Base-by-base conservation (phyloP, 2,888 invertebrate species). In the Caenorhabditis zanzibari region DNA sequence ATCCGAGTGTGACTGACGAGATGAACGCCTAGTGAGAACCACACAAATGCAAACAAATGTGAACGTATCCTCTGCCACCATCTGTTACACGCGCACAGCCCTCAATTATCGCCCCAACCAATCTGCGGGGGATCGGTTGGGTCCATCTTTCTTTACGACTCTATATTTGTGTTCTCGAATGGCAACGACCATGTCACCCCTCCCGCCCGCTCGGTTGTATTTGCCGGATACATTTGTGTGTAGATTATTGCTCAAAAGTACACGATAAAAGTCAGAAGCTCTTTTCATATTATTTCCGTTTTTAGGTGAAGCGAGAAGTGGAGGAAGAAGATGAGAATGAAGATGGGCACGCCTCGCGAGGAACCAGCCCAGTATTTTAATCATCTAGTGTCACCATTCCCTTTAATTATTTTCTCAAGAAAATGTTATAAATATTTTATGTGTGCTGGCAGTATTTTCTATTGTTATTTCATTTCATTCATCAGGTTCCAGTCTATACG, bases 321-420 rank as follows among this genome's bases (percentile, higher is more conserved):
- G 71, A 75, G 7, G 75, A n/a, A n/a, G n/a, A n/a, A n/a, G n/a
- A 79, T 14, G 66, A 66, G 0, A 54, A 64, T 16, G 69, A 69
- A 16, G 44, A 47, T 2, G 61, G 44, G 12, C 19, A 59, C 22
- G 59, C 26, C 38, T 52, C 74, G 10, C 49, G 79, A 47, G 71
- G 63, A 38, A 41, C 19, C 19, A 79, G 79, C 22, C 79, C 79
- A 28, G 79, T 71, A 32, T 79, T 71, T 54, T 79, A 63, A 77
- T 44, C 19, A 14, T 47, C 10, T 28, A 19, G 35, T 44, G 22
- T 16, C 61, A 22, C 38, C 12, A 61, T 14, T 19, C n/a, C 41
- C 49, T 28, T 68, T 22, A 32, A 64, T 47, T 47, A 64, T 54
- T 26, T 7, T 68, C 32, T 38, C 54, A 14, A 35, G 19, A 52